Evolutionary conservation across 2,888 invertebrate species (phyloP), one percentile per base, ranked within the genome.

Genomic region (Pachliopta kotzebuea): DNA sequence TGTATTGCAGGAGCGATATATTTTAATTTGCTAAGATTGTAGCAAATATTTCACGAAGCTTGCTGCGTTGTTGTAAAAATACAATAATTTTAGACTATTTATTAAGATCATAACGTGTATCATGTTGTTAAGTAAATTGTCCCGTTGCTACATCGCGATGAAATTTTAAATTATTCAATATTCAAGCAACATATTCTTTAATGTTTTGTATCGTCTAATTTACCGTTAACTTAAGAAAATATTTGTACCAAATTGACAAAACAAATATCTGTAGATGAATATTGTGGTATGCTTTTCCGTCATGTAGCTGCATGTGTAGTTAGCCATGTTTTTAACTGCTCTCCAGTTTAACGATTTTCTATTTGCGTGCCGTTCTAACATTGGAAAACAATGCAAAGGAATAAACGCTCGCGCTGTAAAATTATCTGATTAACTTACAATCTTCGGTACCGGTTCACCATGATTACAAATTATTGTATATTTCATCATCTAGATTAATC

Each of bases 301-400:
- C 23, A 53, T 23, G 23, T 37, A 37, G 14, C 37, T 14, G 11
- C 23, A 53, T 6, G 9, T 21, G 21, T 4, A 37, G 37, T 37
- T 11, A 53, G n/a, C n/a, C n/a, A n/a, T 23, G 20, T 23, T 2
- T 23, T 23, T 23, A 4, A 14, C 23, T 23, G 23, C 9, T 42
- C 18, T 37, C 8, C 42, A 23, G 20, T 14, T 37, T 42, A 45
- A 45, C n/a, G 24, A 31, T 52, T 6, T 52, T 21, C 1, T 20
- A 31, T 59, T 50, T 29, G 63, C 63, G 59, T 63, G 63, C 63
- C 9, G 4, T 55, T 59, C 29, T 55, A 55, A 18, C 63, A 59
- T 60, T 63, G 55, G 49, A 29, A 6, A 54, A 31, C 24, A 20
- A 57, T 24, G 37, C 23, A 50, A 56, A 26, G 9, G 8, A 56